These are phyloP conservation scores for Calliopsis andreniformis DNA, from an alignment of 1,140 invertebrate genomes.

Conservation along the genomic window DNA sequence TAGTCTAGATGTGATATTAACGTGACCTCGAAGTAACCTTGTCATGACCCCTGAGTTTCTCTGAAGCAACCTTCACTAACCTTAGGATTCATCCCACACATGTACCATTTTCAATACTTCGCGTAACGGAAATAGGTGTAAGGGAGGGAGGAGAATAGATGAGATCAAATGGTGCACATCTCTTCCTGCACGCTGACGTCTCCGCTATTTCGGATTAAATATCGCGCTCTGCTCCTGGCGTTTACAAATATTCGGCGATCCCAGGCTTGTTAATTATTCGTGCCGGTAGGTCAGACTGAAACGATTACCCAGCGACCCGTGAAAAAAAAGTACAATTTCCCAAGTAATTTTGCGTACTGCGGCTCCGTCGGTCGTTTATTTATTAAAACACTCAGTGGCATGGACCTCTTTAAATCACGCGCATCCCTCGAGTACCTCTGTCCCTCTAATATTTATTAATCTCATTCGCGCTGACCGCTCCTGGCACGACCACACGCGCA, in stretches of 20 bases:
- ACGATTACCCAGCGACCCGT: constrained; percentile 42
- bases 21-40: too few relatives aligned
- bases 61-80: too few relatives aligned
- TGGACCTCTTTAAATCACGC: constrained; percentile 60
- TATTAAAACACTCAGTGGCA: constrained; percentile 54
- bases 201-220: background rate
- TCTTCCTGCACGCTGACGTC: background rate
- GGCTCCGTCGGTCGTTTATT: constrained; percentile 45
- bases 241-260: constrained; percentile 35
- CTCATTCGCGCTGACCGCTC: constrained; percentile 51
- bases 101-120: too few relatives aligned
- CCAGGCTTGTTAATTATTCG: constrained; percentile 54
- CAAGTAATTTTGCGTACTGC: constrained; percentile 54
- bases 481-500: constrained; percentile 2
- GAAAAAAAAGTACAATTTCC: constrained; percentile 56
- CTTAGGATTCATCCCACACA: too few relatives aligned
- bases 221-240: background rate
- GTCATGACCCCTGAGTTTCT: too few relatives aligned
- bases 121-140: too few relatives aligned
- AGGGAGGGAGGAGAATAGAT: too few relatives aligned
- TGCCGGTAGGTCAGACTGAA: constrained; percentile 25
- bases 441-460: constrained; percentile 66
- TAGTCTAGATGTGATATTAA: too few relatives aligned
- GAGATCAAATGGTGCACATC: too few relatives aligned
- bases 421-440: constrained; percentile 45